Percentiles rank a stretch among this genome's conserved stretches.
phyloP scores from a whole-genome alignment of 2,797 vertebrate genomes.

The Lophotriccus pileatus region DNA sequence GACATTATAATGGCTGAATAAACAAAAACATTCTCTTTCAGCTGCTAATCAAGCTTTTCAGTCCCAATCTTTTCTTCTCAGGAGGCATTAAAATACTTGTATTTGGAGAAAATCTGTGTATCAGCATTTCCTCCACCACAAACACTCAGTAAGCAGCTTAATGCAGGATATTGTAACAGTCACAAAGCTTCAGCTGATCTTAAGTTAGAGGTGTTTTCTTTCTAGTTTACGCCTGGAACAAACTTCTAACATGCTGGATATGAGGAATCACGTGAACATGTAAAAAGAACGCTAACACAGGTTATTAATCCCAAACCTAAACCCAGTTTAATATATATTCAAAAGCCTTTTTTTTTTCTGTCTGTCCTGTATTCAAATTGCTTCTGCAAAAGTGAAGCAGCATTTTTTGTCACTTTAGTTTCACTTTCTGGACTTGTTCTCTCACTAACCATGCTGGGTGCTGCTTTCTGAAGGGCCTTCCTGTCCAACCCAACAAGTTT shows the following conservation, averaged over 20 bases:
- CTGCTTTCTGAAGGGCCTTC: neutral
- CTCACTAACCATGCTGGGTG: neutral
- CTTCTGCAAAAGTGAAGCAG: slow-evolving; percentile 3
- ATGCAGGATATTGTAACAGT: neutral
- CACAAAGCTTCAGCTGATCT: neutral
- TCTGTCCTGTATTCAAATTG: neutral
- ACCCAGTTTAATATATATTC: neutral
- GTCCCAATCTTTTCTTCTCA: slow-evolving; percentile 2
- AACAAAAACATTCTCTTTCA: neutral
- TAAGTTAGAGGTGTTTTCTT: neutral
- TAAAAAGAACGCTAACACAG: neutral
- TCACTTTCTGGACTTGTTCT: slow-evolving; percentile 28
- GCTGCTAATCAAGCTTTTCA: neutral
- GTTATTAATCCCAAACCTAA: neutral
- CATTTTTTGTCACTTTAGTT: slow-evolving; percentile 18
- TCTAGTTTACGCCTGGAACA: neutral
- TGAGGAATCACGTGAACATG: rapidly evolving
- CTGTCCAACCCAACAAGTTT: neutral
- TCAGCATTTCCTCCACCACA: neutral
- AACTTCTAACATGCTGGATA: neutral
- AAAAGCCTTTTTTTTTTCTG: rapidly evolving
- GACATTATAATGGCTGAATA: neutral
- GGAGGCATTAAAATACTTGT: neutral
- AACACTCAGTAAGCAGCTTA: neutral
- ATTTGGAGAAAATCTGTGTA: neutral